Percentiles rank a stretch among this genome's conserved stretches.
These are phyloP conservation scores for Aphelinus atriplicis DNA, from an alignment of 1,140 invertebrate species.

Conservation along the genomic window DNA sequence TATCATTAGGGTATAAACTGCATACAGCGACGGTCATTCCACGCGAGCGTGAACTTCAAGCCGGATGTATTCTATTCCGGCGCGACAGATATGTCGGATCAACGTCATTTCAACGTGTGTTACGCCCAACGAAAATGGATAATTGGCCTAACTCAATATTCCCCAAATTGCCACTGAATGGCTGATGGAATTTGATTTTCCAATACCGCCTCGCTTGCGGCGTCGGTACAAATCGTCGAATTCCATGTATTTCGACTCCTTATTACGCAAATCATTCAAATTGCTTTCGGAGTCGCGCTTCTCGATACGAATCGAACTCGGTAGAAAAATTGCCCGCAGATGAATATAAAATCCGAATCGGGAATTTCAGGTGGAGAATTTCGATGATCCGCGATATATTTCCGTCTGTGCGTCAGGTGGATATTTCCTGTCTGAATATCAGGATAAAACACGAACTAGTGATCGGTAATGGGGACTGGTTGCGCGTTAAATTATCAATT, in stretches of 20 bases:
- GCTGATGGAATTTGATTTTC: not conserved
- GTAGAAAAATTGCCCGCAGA: too few relatives aligned
- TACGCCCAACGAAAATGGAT: conserved; percentile 20
- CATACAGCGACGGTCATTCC: not conserved
- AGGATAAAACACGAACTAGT: too few relatives aligned
- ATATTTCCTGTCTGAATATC: too few relatives aligned
- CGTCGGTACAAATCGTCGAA: too few relatives aligned
- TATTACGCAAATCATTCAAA: too few relatives aligned
- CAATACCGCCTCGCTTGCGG: not conserved
- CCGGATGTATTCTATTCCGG: conserved; percentile 37
- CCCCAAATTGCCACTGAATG: conserved; percentile 18
- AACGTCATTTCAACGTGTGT: conserved; percentile 28
- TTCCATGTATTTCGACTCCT: too few relatives aligned
- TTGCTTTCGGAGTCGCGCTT: too few relatives aligned
- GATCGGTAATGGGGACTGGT: too few relatives aligned
- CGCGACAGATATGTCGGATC: conserved; percentile 25
- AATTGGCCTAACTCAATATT: conserved; percentile 37
- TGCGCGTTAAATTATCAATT: too few relatives aligned
- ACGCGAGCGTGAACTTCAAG: conserved; percentile 18
- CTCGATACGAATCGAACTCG: too few relatives aligned
- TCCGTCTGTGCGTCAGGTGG: too few relatives aligned
- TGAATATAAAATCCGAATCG: too few relatives aligned
- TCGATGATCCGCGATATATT: not conserved
- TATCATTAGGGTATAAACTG: not conserved
- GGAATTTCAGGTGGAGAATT: not conserved